Percentiles rank a stretch among this genome's conserved stretches.
phyloP scores from a whole-genome alignment of 1,140 invertebrate species.

The Chironomus striatipennis region DNA sequence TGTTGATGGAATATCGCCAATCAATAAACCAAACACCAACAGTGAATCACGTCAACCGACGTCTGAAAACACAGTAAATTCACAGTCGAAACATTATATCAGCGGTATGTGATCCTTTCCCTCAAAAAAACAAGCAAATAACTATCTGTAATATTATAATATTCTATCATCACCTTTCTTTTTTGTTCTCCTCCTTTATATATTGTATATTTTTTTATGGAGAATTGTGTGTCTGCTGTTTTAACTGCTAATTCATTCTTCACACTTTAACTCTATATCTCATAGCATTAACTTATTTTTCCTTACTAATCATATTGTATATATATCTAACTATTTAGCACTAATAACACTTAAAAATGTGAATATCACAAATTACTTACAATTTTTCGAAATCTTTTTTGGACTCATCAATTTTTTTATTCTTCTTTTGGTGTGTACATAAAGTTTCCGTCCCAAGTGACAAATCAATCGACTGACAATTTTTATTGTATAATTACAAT shows the following conservation, averaged over 20 bases:
- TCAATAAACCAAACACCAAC: slow-evolving; percentile 1
- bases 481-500: no score
- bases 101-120: slow-evolving; percentile 19
- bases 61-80: background rate
- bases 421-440: no score
- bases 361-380: no score
- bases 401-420: no score
- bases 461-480: no score
- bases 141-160: no score
- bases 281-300: background rate
- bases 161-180: background rate
- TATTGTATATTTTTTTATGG: no score
- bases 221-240: slow-evolving; percentile 4
- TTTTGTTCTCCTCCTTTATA: background rate
- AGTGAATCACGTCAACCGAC: background rate
- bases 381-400: no score
- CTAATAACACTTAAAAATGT: background rate
- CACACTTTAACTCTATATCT: background rate
- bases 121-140: background rate
- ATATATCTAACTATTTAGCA: background rate
- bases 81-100: slow-evolving; percentile 22
- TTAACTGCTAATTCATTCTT: slow-evolving; percentile 5
- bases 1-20: slow-evolving; percentile 5
- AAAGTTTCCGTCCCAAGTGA: no score
- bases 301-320: background rate